These are phyloP conservation scores for Julus scanicus DNA, from an alignment of 2,888 invertebrate species.

Conservation along the genomic window DNA sequence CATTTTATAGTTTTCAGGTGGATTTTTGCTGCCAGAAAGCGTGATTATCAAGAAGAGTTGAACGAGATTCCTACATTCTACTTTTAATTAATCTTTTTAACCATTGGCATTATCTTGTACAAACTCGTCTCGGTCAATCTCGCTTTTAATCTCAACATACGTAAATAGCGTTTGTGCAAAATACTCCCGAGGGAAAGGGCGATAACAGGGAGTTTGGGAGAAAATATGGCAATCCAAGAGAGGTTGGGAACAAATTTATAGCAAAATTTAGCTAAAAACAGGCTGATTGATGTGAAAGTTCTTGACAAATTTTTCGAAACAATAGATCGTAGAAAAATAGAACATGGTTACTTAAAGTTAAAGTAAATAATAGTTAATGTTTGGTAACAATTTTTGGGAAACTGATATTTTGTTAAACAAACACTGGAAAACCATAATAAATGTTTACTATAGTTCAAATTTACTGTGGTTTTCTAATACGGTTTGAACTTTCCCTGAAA, in stretches of 20 bases:
- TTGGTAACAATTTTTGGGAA: too few relatives aligned
- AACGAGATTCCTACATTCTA: not conserved
- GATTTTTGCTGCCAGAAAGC: constrained; percentile 4
- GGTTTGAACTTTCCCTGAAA: too few relatives aligned
- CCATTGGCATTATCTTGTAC: not conserved
- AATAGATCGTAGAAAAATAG: too few relatives aligned
- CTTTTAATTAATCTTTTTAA: constrained; percentile 38
- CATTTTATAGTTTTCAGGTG: not conserved
- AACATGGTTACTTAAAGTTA: too few relatives aligned
- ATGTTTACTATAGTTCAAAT: too few relatives aligned
- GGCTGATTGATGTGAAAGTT: too few relatives aligned
- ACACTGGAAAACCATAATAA: too few relatives aligned
- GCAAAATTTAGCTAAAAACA: too few relatives aligned
- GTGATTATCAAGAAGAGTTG: not conserved
- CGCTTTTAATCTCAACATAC: not conserved
- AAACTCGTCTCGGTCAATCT: not conserved
- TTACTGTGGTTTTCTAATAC: too few relatives aligned
- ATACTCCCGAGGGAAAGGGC: not conserved
- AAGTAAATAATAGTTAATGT: too few relatives aligned
- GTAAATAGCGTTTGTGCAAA: not conserved
- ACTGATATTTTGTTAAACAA: too few relatives aligned
- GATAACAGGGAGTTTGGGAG: not conserved
- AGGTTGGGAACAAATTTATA: too few relatives aligned
- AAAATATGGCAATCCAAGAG: not conserved
- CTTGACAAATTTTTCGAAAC: not conserved